Base-by-base conservation (phyloP, 2,888 invertebrate genomes). In the Drosophila macrospina region DNA sequence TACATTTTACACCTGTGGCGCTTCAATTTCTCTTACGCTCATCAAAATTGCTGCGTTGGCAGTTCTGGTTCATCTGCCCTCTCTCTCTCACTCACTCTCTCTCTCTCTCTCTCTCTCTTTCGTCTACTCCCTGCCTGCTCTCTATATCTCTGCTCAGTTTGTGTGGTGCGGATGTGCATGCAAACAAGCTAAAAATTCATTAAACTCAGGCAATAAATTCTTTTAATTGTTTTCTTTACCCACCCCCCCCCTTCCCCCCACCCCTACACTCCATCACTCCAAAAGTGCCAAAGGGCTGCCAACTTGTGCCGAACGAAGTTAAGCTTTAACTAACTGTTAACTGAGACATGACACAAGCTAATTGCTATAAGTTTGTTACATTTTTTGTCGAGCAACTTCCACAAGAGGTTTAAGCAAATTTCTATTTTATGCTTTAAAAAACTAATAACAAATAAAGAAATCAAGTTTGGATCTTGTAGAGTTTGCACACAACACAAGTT, bases 121-220 rank as follows among this genome's bases (percentile, higher is more conserved):
- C n/a, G n/a, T n/a, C n/a, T n/a, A n/a, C n/a, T n/a, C n/a, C n/a
- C n/a, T n/a, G n/a, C n/a, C n/a, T n/a, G n/a, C n/a, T n/a, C n/a
- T n/a, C n/a, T n/a, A n/a, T n/a, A n/a, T n/a, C n/a, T n/a, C 16
- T 8, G 32, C 7, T 39, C 24, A 47, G 28, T 34, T 63, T n/a
- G 48, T 30, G 11, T 51, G 24, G 24, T 50, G 54, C 50, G 45
- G 36, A 34, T 47, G 61, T 63, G 56, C 64, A 72, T 68, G 74
- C 74, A 76, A 85, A 78, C 74, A 80, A 81, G 79, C 82, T 87
- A 75, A 82, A 82, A 87, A 87, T 87, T 85, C 87, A 85, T 87
- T 87, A 82, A 85, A 76, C 74, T 74, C 64, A 11, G 64, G 80
- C 75, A 74, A 87, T 87, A 85, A 87, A 87, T 85, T 85, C 64